Evolutionary conservation across 2,797 vertebrate genomes (phyloP).

Genomic region (Typhlichthys eigenmanni): DNA sequence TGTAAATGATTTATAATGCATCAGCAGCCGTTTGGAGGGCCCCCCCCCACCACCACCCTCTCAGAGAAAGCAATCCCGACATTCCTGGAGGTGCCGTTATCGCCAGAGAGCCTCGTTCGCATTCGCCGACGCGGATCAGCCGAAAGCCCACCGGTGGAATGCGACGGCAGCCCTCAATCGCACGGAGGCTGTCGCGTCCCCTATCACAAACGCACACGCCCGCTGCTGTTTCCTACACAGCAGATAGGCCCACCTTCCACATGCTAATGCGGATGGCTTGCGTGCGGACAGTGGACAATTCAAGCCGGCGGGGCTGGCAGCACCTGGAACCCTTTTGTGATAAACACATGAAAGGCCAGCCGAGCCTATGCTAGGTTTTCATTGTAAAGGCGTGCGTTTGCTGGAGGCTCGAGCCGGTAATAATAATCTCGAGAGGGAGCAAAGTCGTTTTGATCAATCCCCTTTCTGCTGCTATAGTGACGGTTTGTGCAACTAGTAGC

Average conservation of each 20-base stretch:
- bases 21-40: conserved; percentile 57
- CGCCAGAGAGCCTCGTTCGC: conserved; percentile 47
- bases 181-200: conserved; percentile 24
- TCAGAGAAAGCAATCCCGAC: conserved; percentile 70
- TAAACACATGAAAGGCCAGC: too few species aligned
- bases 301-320: conserved; percentile 25
- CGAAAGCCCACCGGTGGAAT: conserved; percentile 36
- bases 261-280: conserved; percentile 30
- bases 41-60: conserved; percentile 50
- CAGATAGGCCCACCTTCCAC: conserved; percentile 28
- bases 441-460: too few species aligned
- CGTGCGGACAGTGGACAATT: conserved; percentile 35
- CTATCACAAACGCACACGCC: conserved; percentile 45
- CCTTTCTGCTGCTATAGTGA: neutral
- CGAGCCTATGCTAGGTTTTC: too few species aligned
- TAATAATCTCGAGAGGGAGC: too few species aligned
- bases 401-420: too few species aligned
- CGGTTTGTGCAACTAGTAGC: conserved; percentile 12
- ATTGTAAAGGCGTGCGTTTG: too few species aligned
- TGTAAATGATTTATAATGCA: conserved; percentile 84
- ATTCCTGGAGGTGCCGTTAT: conserved; percentile 72
- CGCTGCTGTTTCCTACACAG: conserved; percentile 33
- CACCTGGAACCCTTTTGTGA: conserved; percentile 2
- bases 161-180: neutral
- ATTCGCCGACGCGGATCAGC: conserved; percentile 45